Conservation (phyloP, 2,888 invertebrate genomes). For the Sericinus montela region DNA sequence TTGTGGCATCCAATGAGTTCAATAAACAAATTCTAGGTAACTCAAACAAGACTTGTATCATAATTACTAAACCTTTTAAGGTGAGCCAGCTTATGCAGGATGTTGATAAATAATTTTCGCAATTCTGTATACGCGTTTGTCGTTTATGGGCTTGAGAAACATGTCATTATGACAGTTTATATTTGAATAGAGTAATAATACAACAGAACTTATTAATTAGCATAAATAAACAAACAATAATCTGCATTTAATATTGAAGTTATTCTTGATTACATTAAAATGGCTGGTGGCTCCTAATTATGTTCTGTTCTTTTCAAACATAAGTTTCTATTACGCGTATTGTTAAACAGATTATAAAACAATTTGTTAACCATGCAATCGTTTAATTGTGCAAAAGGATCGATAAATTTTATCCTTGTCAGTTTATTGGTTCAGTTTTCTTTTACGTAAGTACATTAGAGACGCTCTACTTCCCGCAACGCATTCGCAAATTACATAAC, state of each 20-base stretch:
- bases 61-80: constrained; percentile 24
- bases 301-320: too few species aligned
- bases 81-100: constrained; percentile 26
- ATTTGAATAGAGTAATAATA: neutral
- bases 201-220: neutral
- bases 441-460: constrained; percentile 14
- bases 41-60: constrained; percentile 16
- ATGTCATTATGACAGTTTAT: neutral
- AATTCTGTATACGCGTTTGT: constrained; percentile 3
- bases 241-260: too few species aligned
- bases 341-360: neutral
- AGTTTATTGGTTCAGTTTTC: neutral
- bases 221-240: too few species aligned
- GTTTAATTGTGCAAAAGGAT: constrained; percentile 1
- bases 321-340: too few species aligned
- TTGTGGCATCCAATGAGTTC: too few species aligned
- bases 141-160: constrained; percentile 8
- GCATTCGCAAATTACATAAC: constrained; percentile 27
- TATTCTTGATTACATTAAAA: too few species aligned
- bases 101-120: constrained; percentile 17
- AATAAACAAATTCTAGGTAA: too few species aligned
- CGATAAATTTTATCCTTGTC: constrained; percentile 9
- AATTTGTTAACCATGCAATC: neutral
- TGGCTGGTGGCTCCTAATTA: too few species aligned
- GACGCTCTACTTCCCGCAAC: constrained; percentile 19